A percentile compares a stretch with the other conserved stretches of the same genome.
Evolutionary conservation across 1,140 invertebrate species (phyloP).

Genomic region (Drosophila sp.): DNA sequence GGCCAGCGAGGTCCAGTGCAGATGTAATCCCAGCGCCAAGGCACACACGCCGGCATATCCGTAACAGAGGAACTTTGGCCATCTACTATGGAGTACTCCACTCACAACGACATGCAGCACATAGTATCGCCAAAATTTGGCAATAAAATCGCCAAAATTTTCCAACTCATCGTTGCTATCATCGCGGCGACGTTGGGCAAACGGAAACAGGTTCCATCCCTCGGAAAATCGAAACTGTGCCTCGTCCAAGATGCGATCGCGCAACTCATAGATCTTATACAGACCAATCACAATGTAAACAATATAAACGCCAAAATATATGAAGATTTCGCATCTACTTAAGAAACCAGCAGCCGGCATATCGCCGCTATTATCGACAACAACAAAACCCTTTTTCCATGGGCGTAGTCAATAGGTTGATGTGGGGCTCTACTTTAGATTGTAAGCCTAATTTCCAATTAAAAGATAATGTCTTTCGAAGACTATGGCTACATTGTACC

Average conservation of each 20-base stretch:
- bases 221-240: slow-evolving; percentile 56
- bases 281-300: slow-evolving; percentile 64
- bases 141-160: slow-evolving; percentile 68
- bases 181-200: slow-evolving; percentile 47
- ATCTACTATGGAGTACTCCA: slow-evolving; percentile 26
- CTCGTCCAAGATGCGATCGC: slow-evolving; percentile 45
- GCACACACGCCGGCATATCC: slow-evolving; percentile 45
- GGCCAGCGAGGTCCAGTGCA: slow-evolving; percentile 53
- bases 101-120: slow-evolving; percentile 58
- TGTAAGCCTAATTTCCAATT: neutral
- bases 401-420: neutral
- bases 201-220: slow-evolving; percentile 51
- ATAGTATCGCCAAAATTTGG: slow-evolving; percentile 64
- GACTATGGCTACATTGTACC: neutral
- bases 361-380: slow-evolving; percentile 29
- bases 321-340: slow-evolving; percentile 58
- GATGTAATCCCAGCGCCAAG: slow-evolving; percentile 37
- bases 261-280: slow-evolving; percentile 62
- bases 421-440: neutral
- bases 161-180: slow-evolving; percentile 76
- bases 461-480: neutral
- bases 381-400: neutral
- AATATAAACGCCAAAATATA: slow-evolving; percentile 66
- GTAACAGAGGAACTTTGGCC: slow-evolving; percentile 19
- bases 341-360: slow-evolving; percentile 46